phyloP scores from a whole-genome alignment of 2,113 vertebrate genomes.

The Aspidoscelis tigris region DNA sequence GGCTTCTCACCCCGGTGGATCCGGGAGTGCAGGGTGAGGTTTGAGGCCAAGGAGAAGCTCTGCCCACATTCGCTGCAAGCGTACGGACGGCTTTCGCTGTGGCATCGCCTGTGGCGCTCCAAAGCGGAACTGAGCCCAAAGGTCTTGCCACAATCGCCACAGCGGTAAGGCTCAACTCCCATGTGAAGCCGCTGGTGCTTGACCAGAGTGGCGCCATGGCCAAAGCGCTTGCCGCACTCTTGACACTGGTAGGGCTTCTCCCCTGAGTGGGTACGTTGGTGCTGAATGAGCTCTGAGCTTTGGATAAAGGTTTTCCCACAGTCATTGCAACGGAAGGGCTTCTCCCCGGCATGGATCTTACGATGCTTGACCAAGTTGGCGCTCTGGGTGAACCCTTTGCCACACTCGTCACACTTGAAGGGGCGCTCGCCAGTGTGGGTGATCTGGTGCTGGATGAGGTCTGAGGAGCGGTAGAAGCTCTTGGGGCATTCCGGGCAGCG shows the following conservation, averaged over 20 bases:
- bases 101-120: constrained; percentile 36
- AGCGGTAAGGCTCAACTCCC: constrained; percentile 39
- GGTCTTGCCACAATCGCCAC: constrained; percentile 29
- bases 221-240: constrained; percentile 29
- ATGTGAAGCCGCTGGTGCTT: constrained; percentile 46
- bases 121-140: constrained; percentile 37
- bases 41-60: constrained; percentile 39
- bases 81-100: constrained; percentile 27
- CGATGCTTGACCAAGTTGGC: constrained; percentile 44
- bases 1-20: constrained; percentile 52
- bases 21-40: constrained; percentile 27
- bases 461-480: constrained; percentile 37
- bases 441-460: constrained; percentile 45
- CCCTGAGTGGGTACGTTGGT: constrained; percentile 37
- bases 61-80: constrained; percentile 31
- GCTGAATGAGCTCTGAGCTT: constrained; percentile 43
- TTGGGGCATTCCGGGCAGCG: constrained; percentile 28
- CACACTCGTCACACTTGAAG: constrained; percentile 36
- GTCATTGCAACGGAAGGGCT: constrained; percentile 37
- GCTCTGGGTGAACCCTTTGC: constrained; percentile 42
- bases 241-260: constrained; percentile 42
- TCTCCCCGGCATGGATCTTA: constrained; percentile 41
- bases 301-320: constrained; percentile 48
- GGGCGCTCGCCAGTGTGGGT: constrained; percentile 24
- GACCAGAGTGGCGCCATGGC: constrained; percentile 38